Evolutionary conservation across 2,797 vertebrate species (phyloP).

Genomic region (Lacerta agilis): DNA sequence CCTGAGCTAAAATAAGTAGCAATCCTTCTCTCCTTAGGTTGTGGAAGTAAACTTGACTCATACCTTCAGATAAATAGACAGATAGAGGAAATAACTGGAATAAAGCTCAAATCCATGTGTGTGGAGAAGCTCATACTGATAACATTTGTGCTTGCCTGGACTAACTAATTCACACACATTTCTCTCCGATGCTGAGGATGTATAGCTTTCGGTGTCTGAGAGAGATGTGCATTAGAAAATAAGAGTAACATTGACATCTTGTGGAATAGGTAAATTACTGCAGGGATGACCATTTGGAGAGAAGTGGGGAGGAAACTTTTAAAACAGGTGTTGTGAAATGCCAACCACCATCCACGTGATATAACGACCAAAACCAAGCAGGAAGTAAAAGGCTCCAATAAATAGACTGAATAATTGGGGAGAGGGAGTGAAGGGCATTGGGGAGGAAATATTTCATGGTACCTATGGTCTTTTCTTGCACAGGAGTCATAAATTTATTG

Average conservation of each 20-base stretch:
- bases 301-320: background rate
- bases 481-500: background rate
- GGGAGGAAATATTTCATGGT: background rate
- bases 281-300: background rate
- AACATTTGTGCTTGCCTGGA: background rate
- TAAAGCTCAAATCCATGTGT: background rate
- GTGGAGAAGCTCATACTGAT: background rate
- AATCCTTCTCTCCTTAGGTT: background rate
- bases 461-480: background rate
- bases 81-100: background rate
- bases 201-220: background rate
- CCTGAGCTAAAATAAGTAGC: background rate
- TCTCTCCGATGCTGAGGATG: background rate
- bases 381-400: background rate
- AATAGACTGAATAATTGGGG: background rate
- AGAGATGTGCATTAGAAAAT: background rate
- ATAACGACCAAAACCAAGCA: background rate
- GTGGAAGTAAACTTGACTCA: background rate
- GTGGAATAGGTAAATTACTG: conserved; percentile 36
- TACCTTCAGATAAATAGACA: background rate
- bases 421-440: too few species aligned
- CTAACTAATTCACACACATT: fast-evolving
- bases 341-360: background rate
- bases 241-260: conserved; percentile 50
- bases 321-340: background rate